Conservation (phyloP, 2,888 invertebrate species). For the Diarsia mendica region DNA sequence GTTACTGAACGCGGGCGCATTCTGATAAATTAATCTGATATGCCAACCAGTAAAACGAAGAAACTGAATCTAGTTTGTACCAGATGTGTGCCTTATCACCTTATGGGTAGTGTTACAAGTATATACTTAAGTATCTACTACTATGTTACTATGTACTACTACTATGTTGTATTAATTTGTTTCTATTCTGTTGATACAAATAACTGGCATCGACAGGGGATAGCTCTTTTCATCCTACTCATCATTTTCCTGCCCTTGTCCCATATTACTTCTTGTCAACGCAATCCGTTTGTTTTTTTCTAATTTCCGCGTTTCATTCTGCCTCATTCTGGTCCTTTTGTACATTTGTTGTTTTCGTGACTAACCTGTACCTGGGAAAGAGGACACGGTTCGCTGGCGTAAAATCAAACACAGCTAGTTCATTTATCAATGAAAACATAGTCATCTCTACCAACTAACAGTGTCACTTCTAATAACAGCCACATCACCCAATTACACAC, state of each 20-base stretch:
- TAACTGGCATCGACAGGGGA: too few species aligned
- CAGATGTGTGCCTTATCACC: background rate
- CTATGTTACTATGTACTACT: too few species aligned
- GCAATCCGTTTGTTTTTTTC: too few species aligned
- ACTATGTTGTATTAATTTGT: too few species aligned
- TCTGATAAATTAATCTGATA: background rate
- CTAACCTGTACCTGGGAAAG: background rate
- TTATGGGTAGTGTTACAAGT: background rate
- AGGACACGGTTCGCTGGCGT: background rate
- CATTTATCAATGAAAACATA: background rate
- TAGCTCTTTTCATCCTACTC: too few species aligned
- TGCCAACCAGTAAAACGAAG: background rate
- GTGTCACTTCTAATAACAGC: background rate
- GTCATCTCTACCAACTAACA: background rate
- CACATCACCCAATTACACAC: constrained; percentile 4
- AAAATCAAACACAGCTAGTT: background rate
- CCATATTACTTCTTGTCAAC: too few species aligned
- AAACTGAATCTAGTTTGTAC: background rate
- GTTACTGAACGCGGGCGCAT: background rate
- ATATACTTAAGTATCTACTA: background rate
- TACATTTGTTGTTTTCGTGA: too few species aligned
- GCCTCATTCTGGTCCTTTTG: too few species aligned
- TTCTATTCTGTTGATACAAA: too few species aligned
- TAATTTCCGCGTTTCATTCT: too few species aligned
- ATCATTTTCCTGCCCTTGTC: too few species aligned